Conservation (phyloP, 2,888 invertebrate genomes). For the Eueremaeus valkanovi region DNA sequence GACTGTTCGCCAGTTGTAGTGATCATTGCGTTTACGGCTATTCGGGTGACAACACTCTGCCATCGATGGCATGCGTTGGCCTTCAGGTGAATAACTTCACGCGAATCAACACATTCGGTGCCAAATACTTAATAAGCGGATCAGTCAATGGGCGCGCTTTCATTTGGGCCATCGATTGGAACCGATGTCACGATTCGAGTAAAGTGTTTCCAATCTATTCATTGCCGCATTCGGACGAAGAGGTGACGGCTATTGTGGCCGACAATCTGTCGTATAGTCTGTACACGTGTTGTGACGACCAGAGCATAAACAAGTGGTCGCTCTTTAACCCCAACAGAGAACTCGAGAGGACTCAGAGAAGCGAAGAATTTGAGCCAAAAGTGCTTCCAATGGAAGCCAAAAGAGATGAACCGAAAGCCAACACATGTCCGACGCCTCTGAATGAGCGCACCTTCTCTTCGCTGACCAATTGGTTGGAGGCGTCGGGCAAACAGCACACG, state of each 20-base stretch:
- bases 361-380: neutral
- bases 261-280: neutral
- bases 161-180: conserved; percentile 30
- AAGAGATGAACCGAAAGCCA: too few relatives aligned
- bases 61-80: conserved; percentile 6
- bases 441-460: neutral
- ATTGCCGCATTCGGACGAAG: conserved; percentile 25
- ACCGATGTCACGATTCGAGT: neutral
- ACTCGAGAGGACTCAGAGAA: neutral
- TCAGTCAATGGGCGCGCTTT: conserved; percentile 23
- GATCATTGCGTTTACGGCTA: conserved; percentile 35
- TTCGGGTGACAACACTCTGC: neutral
- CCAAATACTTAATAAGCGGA: conserved; percentile 38
- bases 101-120: conserved; percentile 27
- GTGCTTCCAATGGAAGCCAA: neutral
- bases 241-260: conserved; percentile 8
- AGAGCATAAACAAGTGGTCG: conserved; percentile 21
- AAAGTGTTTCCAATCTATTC: neutral
- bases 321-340: neutral
- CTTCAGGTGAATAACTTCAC: conserved; percentile 31
- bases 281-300: conserved; percentile 25
- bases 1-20: conserved; percentile 21
- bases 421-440: too few relatives aligned
- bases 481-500: neutral
- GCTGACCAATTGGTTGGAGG: conserved; percentile 15